Evolutionary conservation across 2,888 invertebrate species (phyloP), one percentile per base, ranked within the genome.

Genomic region (Oscheius myriophilus): DNA sequence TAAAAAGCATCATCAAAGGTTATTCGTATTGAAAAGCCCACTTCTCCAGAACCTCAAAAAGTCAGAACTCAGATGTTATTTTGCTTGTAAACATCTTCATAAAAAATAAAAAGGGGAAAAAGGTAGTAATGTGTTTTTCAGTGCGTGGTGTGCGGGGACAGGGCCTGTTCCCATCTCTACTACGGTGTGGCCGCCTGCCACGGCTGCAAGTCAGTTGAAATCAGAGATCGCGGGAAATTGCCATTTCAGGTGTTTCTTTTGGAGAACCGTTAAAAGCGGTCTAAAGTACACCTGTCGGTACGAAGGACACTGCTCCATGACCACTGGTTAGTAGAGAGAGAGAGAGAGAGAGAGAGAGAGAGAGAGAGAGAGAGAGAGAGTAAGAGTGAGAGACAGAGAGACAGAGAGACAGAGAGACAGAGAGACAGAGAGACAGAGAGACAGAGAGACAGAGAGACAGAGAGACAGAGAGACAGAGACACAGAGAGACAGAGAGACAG

Each of bases 181-280:
- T 84, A 84, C 74, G 84, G 84, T 54, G 83, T 84, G 41, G 81
- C 84, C 43, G 81, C 84, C 25, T 84, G 84, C 52, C 83, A 83
- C 67, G 83, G 82, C 57, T 80, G 78, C 73, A 82, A 82, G 70
- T 33, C 33, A 33, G 33, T 33, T 33, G 33, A 33, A 33, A 33
- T 9, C 33, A 33, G 4, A 33, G 33, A 33, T 33, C 33, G 3
- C 9, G 3, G 9, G 33, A 33, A 33, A 6, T 33, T 9, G 33
- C 33, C 4, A 33, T 33, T 33, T 33, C 33, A 33, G 33, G 33
- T 83, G 83, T 73, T 84, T 84, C 75, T 84, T 84, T 71, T 84
- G 84, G 84, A 80, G 84, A 68, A 82, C 83, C 63, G 82, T 83
- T 55, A 46, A 84, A 66, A 76, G 79, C 68, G 69, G 69, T 67